Conservation (phyloP, 2,113 vertebrate species). For the Abramis brama region DNA sequence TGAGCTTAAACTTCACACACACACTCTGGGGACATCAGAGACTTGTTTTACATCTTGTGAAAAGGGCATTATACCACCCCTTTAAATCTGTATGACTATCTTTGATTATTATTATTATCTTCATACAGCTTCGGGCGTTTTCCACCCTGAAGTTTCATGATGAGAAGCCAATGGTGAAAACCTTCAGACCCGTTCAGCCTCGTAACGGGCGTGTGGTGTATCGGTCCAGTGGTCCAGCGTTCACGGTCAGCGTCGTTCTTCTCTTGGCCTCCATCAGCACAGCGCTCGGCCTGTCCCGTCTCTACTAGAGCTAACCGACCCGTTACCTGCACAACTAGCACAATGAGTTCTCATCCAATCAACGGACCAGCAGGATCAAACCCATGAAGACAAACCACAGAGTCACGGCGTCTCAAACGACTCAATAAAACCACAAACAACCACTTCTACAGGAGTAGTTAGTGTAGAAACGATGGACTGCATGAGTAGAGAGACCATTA, state of each 20-base stretch:
- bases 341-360: conserved; percentile 52
- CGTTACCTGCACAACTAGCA: conserved; percentile 40
- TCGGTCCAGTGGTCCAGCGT: conserved; percentile 57
- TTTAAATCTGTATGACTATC: not conserved
- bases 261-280: conserved; percentile 57
- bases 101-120: conserved; percentile 5
- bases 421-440: not conserved
- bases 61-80: too few relatives aligned
- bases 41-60: too few relatives aligned
- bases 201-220: conserved; percentile 69
- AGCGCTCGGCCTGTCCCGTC: conserved; percentile 62
- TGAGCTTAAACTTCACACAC: too few relatives aligned
- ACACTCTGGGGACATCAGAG: too few relatives aligned
- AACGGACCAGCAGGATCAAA: conserved; percentile 38
- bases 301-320: conserved; percentile 63
- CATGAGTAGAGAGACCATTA: conserved; percentile 39
- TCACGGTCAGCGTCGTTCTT: conserved; percentile 62
- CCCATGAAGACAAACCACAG: too few relatives aligned
- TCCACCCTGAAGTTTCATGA: conserved; percentile 68
- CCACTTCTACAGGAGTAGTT: not conserved
- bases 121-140: conserved; percentile 69
- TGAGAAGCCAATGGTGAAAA: conserved; percentile 66
- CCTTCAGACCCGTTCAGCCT: conserved; percentile 76
- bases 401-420: too few relatives aligned
- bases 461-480: not conserved